Evolutionary conservation across 2,888 invertebrate species (phyloP).

Genomic region (Drosophila suboccidentalis): DNA sequence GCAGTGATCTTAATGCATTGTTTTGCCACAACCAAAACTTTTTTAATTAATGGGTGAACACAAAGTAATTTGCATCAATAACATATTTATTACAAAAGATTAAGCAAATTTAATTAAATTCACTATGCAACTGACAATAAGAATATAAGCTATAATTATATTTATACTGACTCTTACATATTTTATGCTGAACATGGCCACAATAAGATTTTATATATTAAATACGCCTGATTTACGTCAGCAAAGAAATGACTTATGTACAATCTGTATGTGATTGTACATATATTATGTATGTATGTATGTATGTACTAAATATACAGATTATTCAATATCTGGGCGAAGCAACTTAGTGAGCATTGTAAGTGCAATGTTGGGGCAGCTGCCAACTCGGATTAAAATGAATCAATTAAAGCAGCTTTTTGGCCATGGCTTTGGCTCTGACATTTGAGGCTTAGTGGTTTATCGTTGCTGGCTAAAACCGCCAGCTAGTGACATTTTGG

Average conservation of each 20-base stretch:
- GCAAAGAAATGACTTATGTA: slow-evolving; percentile 5
- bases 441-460: slow-evolving; percentile 53
- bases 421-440: slow-evolving; percentile 52
- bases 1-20: neutral
- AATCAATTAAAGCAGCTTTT: slow-evolving; percentile 69
- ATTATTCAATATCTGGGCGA: slow-evolving; percentile 29
- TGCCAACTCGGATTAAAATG: slow-evolving; percentile 59
- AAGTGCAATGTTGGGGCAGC: slow-evolving; percentile 30
- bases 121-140: slow-evolving; percentile 9
- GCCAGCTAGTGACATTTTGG: slow-evolving; percentile 61
- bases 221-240: slow-evolving; percentile 40
- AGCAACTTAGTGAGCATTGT: slow-evolving; percentile 31
- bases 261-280: slow-evolving; percentile 4
- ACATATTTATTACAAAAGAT: slow-evolving; percentile 36
- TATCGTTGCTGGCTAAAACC: slow-evolving; percentile 21
- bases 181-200: slow-evolving; percentile 5
- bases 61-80: slow-evolving; percentile 36
- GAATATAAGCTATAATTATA: neutral
- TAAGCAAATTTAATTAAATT: slow-evolving; percentile 45
- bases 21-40: slow-evolving; percentile 20
- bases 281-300: neutral
- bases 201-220: slow-evolving; percentile 35
- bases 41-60: slow-evolving; percentile 26
- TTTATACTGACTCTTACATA: neutral
- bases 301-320: slow-evolving; percentile 6